A percentile compares a stretch with the other conserved stretches of the same genome.
phyloP scores from a whole-genome alignment of 2,888 invertebrate genomes.

The Cephus nigrinus region DNA sequence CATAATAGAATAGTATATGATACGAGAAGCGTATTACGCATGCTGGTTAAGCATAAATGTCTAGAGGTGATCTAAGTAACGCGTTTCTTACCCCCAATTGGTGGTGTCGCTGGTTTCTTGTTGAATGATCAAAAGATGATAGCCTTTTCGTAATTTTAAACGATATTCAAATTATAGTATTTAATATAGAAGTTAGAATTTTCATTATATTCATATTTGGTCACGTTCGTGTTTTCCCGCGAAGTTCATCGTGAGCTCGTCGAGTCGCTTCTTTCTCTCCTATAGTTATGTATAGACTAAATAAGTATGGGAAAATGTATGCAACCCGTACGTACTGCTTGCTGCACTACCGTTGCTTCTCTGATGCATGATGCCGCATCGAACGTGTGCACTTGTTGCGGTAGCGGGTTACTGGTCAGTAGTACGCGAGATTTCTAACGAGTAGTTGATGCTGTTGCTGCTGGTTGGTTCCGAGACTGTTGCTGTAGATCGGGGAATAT shows the following conservation, averaged over 20 bases:
- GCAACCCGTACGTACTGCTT: conserved; percentile 26
- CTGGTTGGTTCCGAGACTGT: neutral
- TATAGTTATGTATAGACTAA: conserved; percentile 19
- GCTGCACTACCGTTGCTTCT: conserved; percentile 47
- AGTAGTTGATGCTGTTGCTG: neutral
- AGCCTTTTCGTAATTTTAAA: neutral
- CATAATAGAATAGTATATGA: neutral
- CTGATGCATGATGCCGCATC: conserved; percentile 46
- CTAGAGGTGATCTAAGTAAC: neutral
- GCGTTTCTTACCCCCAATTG: neutral
- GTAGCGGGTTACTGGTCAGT: conserved; percentile 37
- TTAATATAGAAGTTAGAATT: neutral
- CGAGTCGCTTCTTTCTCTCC: neutral
- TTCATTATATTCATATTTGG: neutral
- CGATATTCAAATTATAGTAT: neutral
- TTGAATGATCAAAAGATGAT: neutral
- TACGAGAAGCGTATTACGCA: neutral
- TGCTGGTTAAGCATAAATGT: neutral
- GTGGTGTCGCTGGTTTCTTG: neutral
- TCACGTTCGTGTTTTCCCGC: neutral
- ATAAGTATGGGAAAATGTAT: conserved; percentile 54
- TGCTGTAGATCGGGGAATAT: neutral
- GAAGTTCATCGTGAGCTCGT: neutral
- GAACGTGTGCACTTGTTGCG: conserved; percentile 14
- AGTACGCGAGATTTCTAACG: conserved; percentile 29